These are phyloP conservation scores for Struthidea cinerea DNA, from an alignment of 2,113 vertebrate species.

Conservation along the genomic window DNA sequence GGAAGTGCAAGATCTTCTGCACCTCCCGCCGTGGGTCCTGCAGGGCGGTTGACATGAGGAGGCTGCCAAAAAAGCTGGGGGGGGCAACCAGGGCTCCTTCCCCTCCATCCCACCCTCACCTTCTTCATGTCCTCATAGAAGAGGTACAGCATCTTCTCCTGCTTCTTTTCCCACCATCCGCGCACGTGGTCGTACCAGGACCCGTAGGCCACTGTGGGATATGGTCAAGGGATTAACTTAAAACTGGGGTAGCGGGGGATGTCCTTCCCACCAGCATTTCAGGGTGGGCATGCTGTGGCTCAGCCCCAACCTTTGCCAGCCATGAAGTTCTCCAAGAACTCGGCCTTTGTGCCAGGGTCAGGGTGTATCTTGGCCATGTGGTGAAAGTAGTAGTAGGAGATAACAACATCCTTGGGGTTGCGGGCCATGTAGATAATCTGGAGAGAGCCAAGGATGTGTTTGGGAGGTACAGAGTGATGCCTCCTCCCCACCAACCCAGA, in stretches of 20 bases:
- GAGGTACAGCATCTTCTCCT: conserved; percentile 74
- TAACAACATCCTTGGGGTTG: conserved; percentile 76
- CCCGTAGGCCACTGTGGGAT: conserved; percentile 69
- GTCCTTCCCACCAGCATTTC: not conserved
- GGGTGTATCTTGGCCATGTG: conserved; percentile 72
- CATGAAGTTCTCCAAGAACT: conserved; percentile 73
- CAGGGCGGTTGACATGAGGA: not conserved
- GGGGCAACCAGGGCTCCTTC: fast-evolving
- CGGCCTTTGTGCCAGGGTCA: conserved; percentile 70
- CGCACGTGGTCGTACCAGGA: conserved; percentile 81
- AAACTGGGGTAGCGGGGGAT: fast-evolving
- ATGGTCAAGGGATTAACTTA: not conserved
- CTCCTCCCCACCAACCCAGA: not conserved
- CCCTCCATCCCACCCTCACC: conserved; percentile 55
- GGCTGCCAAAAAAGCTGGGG: not conserved
- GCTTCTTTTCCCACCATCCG: conserved; percentile 80
- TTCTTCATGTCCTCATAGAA: conserved; percentile 84
- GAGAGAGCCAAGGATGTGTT: not conserved
- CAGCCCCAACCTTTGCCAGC: conserved; percentile 57
- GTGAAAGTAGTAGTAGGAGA: conserved; percentile 80
- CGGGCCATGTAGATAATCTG: conserved; percentile 76
- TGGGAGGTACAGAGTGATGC: not conserved
- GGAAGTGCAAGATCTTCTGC: conserved; percentile 70
- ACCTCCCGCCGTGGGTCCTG: conserved; percentile 69
- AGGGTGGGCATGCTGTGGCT: not conserved